Conservation (phyloP, 2,113 vertebrate species). For the Brachyhypopomus occidentalis region DNA sequence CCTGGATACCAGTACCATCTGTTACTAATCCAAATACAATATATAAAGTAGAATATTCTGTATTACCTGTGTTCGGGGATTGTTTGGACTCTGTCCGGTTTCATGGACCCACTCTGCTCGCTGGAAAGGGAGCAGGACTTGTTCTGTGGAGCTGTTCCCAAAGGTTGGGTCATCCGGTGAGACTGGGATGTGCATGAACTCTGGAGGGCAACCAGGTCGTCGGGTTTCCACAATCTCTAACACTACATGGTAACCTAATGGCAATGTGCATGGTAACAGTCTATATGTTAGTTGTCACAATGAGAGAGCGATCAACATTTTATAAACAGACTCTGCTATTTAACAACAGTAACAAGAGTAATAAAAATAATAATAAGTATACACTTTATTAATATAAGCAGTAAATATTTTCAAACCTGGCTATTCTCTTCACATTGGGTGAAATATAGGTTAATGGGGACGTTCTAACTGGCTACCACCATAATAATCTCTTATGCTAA, state of each 20-base stretch:
- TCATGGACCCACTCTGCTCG: conserved; percentile 80
- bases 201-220: conserved; percentile 77
- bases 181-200: conserved; percentile 88
- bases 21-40: not conserved
- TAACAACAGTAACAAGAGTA: too few relatives aligned
- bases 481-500: too few relatives aligned
- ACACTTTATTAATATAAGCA: too few relatives aligned
- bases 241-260: conserved; percentile 80
- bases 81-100: conserved; percentile 88
- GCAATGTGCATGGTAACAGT: not conserved
- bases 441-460: too few relatives aligned
- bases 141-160: conserved; percentile 70
- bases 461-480: too few relatives aligned
- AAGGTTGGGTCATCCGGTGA: conserved; percentile 82
- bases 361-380: too few relatives aligned
- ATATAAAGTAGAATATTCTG: not conserved
- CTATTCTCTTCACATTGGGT: too few relatives aligned
- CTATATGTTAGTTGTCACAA: not conserved
- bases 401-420: too few relatives aligned
- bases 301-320: not conserved
- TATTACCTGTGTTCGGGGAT: conserved; percentile 81
- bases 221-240: conserved; percentile 71
- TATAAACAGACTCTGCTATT: not conserved
- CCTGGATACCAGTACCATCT: too few relatives aligned
- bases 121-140: conserved; percentile 83